Base-by-base conservation (phyloP, 2,888 invertebrate species). In the Hartigia nigra region DNA sequence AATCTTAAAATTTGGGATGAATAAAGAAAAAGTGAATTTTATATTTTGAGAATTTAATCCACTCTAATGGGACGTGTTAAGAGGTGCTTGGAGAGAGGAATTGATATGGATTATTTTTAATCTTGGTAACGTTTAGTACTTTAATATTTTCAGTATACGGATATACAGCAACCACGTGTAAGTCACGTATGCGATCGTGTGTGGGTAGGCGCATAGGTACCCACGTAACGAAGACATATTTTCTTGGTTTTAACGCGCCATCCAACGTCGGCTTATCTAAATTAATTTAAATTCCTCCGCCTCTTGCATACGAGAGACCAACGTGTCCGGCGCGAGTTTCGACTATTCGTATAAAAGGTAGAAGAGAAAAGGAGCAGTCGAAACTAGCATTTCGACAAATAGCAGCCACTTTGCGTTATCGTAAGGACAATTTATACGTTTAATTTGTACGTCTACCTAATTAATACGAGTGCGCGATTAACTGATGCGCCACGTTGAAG, bases 391-490 rank as follows among this genome's bases (percentile, higher is more conserved):
- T 36, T 34, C 55, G 76, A 79, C 76, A 79, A 79, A 79, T 77
- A 69, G 76, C 78, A 35, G 74, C 78, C 78, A 76, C 76, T 76
- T n/a, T 35, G 34, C 31, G 55, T 79, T 79, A 79, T 79, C 78
- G 76, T n/a, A 55, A 55, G 75, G n/a, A 78, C 78, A 76, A 79
- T 79, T 79, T 79, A 79, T 79, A 34, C 78, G 74, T 79, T 79
- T 79, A 79, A 79, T 79, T 79, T 79, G 78, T 79, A 72, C 72
- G 76, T 76, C 75, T 69, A 74, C 78, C 74, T 79, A 79, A 79
- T 79, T 79, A 79, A 79, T 79, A 76, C 78, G 72, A 79, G 74
- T 55, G 55, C 70, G 69, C 78, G 75, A 78, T 78, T 76, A 72
- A 34, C 31, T 55, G 36, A 35, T 36, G 37, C 69, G 69, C 69